Evolutionary conservation across 2,888 invertebrate species (phyloP).

Genomic region (Pogonocherus hispidulus): DNA sequence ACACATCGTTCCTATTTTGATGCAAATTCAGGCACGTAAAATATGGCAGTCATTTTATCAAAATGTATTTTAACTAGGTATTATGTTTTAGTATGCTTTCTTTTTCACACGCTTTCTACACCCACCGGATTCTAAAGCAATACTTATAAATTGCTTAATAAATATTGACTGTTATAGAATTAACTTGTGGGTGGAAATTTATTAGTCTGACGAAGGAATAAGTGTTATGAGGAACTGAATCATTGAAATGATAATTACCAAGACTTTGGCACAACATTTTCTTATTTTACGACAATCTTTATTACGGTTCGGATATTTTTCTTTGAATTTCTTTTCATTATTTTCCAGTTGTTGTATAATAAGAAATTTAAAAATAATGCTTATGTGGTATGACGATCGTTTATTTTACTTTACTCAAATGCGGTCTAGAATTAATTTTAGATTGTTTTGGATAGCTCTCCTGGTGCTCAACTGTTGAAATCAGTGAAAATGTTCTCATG

Average conservation of each 20-base stretch:
- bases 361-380: too few species aligned
- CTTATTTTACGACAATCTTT: too few species aligned
- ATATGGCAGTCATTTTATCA: background rate
- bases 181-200: background rate
- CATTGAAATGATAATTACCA: background rate
- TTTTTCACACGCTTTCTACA: slow-evolving; percentile 15
- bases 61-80: background rate
- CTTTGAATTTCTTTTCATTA: too few species aligned
- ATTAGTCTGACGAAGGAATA: background rate
- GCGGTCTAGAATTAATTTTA: too few species aligned
- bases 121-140: background rate
- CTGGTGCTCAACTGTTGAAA: too few species aligned
- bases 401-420: too few species aligned
- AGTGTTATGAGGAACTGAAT: background rate
- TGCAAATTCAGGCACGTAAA: background rate
- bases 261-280: too few species aligned
- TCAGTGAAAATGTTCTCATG: too few species aligned
- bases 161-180: background rate
- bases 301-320: too few species aligned
- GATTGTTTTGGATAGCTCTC: too few species aligned
- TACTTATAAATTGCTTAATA: background rate
- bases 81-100: background rate
- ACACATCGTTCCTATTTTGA: background rate
- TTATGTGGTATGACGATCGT: too few species aligned
- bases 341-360: too few species aligned